These are phyloP conservation scores for Chlamydotis undulata DNA, from an alignment of 2,113 vertebrate species.

Conservation along the genomic window DNA sequence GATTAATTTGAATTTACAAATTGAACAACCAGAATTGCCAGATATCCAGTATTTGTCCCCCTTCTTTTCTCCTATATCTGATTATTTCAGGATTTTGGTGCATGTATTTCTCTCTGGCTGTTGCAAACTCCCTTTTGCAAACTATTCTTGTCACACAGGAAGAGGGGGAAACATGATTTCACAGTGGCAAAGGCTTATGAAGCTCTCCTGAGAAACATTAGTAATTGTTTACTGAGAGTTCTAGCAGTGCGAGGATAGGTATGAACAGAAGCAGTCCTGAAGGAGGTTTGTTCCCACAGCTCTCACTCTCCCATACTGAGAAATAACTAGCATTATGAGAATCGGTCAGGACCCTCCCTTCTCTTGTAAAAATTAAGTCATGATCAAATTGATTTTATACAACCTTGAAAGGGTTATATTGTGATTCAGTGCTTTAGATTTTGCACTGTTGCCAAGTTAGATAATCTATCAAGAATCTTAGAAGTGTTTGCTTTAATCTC, in stretches of 20 bases:
- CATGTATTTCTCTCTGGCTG: neutral
- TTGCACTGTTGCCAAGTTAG: slow-evolving; percentile 1
- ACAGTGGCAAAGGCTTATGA: neutral
- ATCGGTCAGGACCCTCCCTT: neutral
- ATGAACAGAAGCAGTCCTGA: neutral
- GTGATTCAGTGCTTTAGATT: slow-evolving; percentile 1
- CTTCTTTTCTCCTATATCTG: neutral
- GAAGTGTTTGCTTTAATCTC: slow-evolving; percentile 25
- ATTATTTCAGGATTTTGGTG: neutral
- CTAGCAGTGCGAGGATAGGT: neutral
- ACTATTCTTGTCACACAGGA: neutral
- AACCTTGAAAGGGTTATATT: slow-evolving; percentile 9
- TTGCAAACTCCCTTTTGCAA: neutral
- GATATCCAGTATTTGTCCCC: neutral
- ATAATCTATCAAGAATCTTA: slow-evolving; percentile 28
- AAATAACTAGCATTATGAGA: neutral
- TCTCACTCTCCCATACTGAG: neutral
- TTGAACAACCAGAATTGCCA: neutral
- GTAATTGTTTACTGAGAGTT: neutral
- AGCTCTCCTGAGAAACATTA: neutral
- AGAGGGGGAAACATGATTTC: neutral
- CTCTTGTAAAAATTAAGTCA: slow-evolving; percentile 1
- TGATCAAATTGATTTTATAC: slow-evolving; percentile 24
- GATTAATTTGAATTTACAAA: slow-evolving; percentile 17
- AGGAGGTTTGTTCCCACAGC: neutral